Conservation (phyloP, 2,113 vertebrate species). For the Turnix velox region DNA sequence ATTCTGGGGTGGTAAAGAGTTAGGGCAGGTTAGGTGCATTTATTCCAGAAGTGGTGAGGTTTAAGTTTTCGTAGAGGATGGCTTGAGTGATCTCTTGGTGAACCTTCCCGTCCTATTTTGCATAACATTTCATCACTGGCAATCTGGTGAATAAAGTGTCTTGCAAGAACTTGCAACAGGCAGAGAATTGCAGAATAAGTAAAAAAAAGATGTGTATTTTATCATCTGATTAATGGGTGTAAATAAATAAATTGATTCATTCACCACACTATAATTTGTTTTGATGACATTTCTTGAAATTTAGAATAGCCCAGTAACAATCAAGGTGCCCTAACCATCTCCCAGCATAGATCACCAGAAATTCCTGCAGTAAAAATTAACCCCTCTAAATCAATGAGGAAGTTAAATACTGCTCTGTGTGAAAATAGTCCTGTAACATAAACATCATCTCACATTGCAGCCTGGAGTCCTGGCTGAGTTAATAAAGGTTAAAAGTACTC, state of each 20-base stretch:
- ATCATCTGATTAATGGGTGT: neutral
- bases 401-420: neutral
- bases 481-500: neutral
- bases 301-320: neutral
- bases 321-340: neutral
- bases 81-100: neutral
- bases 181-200: neutral
- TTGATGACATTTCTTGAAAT: neutral
- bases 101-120: neutral
- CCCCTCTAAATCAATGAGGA: neutral
- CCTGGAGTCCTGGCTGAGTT: neutral
- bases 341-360: neutral
- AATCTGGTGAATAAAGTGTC: neutral
- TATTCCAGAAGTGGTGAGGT: neutral
- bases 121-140: neutral
- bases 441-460: neutral
- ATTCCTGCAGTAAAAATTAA: neutral
- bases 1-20: neutral
- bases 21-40: neutral
- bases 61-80: neutral
- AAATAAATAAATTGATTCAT: neutral
- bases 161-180: neutral
- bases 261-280: neutral
- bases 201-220: neutral
- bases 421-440: neutral